Conservation (phyloP, 2,888 invertebrate genomes). For the Listrodromus nycthemerus region DNA sequence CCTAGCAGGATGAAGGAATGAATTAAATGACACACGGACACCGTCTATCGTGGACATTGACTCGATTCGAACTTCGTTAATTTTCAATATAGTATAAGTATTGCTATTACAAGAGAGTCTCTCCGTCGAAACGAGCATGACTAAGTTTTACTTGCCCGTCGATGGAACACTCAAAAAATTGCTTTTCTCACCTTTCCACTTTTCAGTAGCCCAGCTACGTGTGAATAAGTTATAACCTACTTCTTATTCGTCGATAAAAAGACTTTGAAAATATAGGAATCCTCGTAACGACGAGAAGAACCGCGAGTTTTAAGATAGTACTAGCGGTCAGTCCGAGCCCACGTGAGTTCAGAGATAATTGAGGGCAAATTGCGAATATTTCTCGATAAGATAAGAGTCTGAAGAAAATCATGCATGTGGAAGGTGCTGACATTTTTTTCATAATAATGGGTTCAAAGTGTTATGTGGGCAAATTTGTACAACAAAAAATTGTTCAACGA, state of each 20-base stretch:
- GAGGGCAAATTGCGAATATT: too few relatives aligned
- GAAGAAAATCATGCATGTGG: too few relatives aligned
- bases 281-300: conserved; percentile 37
- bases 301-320: background rate
- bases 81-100: conserved; percentile 28
- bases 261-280: conserved; percentile 63
- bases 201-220: conserved; percentile 65
- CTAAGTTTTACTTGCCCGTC: conserved; percentile 20
- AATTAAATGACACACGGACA: background rate
- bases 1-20: background rate
- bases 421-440: too few relatives aligned
- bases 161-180: conserved; percentile 25
- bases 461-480: too few relatives aligned
- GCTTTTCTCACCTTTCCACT: background rate
- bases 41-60: conserved; percentile 45
- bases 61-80: conserved; percentile 25
- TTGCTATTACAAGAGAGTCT: conserved; percentile 27
- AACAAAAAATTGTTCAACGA: too few relatives aligned
- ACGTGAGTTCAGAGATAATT: too few relatives aligned
- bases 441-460: too few relatives aligned
- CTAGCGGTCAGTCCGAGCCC: too few relatives aligned
- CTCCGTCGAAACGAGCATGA: conserved; percentile 34
- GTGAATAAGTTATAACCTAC: conserved; percentile 47
- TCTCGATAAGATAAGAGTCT: too few relatives aligned
- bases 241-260: conserved; percentile 50